Conservation (phyloP, 2,797 vertebrate species). For the Rhadinocentrus ornatus region DNA sequence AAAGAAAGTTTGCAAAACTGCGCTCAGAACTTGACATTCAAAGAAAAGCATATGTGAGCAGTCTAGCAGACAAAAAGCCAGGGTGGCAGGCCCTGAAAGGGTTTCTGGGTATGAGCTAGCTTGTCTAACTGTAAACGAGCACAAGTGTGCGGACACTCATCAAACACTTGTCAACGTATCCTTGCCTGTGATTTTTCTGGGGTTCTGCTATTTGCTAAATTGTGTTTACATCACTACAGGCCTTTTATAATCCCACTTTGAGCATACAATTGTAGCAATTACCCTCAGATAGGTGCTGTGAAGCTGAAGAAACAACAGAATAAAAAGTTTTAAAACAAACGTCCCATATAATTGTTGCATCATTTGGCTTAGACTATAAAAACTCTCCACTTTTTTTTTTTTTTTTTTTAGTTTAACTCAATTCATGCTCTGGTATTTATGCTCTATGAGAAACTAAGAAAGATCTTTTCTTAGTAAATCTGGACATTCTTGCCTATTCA, state of each 20-base stretch:
- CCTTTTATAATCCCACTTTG: slow-evolving; percentile 79
- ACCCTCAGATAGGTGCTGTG: slow-evolving; percentile 80
- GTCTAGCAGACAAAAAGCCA: slow-evolving; percentile 41
- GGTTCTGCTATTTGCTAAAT: slow-evolving; percentile 72
- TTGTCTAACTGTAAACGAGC: slow-evolving; percentile 72
- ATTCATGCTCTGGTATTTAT: background rate
- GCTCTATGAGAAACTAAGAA: background rate
- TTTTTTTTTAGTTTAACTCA: background rate
- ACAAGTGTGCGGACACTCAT: slow-evolving; percentile 70
- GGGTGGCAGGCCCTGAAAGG: slow-evolving; percentile 53
- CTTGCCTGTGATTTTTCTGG: slow-evolving; percentile 59
- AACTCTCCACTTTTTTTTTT: background rate
- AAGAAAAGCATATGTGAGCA: slow-evolving; percentile 65
- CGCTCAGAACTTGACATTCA: slow-evolving; percentile 72
- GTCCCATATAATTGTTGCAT: slow-evolving; percentile 68
- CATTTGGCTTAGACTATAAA: slow-evolving; percentile 55
- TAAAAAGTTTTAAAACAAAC: slow-evolving; percentile 81
- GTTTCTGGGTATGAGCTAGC: slow-evolving; percentile 64
- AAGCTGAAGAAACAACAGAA: slow-evolving; percentile 86
- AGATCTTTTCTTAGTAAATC: background rate
- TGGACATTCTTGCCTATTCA: background rate
- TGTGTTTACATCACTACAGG: slow-evolving; percentile 85
- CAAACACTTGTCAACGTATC: slow-evolving; percentile 76
- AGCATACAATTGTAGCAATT: slow-evolving; percentile 89
- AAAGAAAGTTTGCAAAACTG: slow-evolving; percentile 79